These are phyloP conservation scores for Eupithecia pulchellata DNA, from an alignment of 2,888 invertebrate genomes.

Conservation along the genomic window DNA sequence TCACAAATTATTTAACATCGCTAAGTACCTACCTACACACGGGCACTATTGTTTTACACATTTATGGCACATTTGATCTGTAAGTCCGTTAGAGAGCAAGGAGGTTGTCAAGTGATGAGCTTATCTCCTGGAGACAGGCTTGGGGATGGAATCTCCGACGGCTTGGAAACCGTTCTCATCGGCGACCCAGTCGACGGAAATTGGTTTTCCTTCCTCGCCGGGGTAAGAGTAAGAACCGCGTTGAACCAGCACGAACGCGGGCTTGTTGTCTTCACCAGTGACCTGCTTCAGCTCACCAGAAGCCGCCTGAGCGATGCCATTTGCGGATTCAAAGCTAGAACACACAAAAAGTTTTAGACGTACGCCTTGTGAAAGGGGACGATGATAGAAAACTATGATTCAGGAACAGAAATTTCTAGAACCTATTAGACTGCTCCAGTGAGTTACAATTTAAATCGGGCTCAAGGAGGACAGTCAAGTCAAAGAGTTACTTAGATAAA, in stretches of 20 bases:
- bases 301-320: constrained; percentile 83
- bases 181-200: constrained; percentile 83
- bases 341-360: neutral
- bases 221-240: constrained; percentile 86
- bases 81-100: constrained; percentile 18
- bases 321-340: constrained; percentile 76
- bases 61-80: constrained; percentile 21
- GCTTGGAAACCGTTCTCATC: constrained; percentile 88
- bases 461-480: no score
- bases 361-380: neutral
- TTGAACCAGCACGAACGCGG: constrained; percentile 82
- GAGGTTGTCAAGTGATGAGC: constrained; percentile 14
- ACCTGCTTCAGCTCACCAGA: constrained; percentile 73
- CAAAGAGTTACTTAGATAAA: no score
- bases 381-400: neutral
- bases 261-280: constrained; percentile 85
- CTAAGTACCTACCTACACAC: constrained; percentile 5
- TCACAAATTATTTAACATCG: constrained; percentile 19
- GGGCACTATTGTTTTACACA: constrained; percentile 5
- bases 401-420: neutral
- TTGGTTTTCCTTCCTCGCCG: constrained; percentile 83
- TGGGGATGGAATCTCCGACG: constrained; percentile 87
- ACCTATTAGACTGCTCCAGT: neutral
- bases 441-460: no score
- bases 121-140: constrained; percentile 68